These are phyloP conservation scores for Folsomia manolachei DNA, from an alignment of 2,888 invertebrate genomes.

Conservation along the genomic window DNA sequence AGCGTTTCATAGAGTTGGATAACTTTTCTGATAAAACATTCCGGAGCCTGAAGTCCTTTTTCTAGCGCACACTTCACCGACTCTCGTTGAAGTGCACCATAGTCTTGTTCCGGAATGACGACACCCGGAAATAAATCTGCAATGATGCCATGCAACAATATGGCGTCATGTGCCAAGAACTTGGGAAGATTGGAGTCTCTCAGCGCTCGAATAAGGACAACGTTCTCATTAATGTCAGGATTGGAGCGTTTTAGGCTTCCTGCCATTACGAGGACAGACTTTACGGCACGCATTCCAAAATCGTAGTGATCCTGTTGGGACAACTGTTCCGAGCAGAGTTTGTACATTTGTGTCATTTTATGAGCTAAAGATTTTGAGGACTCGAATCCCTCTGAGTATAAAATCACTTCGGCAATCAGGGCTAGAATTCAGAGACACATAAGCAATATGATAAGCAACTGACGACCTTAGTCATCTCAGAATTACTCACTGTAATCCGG, in stretches of 20 bases:
- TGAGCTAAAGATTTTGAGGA: conserved; percentile 80
- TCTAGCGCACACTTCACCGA: conserved; percentile 59
- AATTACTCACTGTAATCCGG: conserved; percentile 72
- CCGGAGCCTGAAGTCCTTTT: conserved; percentile 66
- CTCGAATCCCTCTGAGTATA: conserved; percentile 92
- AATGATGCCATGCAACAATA: conserved; percentile 79
- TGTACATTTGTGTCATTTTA: conserved; percentile 92
- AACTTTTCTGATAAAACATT: conserved; percentile 67
- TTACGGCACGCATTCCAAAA: conserved; percentile 90
- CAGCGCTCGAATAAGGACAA: conserved; percentile 77
- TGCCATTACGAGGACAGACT: conserved; percentile 87
- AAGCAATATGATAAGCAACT: conserved; percentile 29
- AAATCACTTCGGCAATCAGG: conserved; percentile 82
- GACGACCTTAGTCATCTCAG: not conserved
- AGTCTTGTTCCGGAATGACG: conserved; percentile 72
- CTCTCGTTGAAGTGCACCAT: conserved; percentile 67
- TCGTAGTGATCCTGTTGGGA: conserved; percentile 91
- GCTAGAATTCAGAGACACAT: no score
- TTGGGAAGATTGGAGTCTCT: conserved; percentile 88
- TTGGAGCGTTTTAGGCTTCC: conserved; percentile 80
- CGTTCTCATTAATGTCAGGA: conserved; percentile 79
- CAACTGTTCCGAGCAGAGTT: conserved; percentile 83
- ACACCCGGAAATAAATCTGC: conserved; percentile 87
- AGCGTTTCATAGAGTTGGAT: conserved; percentile 87
- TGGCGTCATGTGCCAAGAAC: conserved; percentile 78